These are phyloP conservation scores for Diplazon laetatorius DNA, from an alignment of 2,888 invertebrate genomes.

Conservation along the genomic window DNA sequence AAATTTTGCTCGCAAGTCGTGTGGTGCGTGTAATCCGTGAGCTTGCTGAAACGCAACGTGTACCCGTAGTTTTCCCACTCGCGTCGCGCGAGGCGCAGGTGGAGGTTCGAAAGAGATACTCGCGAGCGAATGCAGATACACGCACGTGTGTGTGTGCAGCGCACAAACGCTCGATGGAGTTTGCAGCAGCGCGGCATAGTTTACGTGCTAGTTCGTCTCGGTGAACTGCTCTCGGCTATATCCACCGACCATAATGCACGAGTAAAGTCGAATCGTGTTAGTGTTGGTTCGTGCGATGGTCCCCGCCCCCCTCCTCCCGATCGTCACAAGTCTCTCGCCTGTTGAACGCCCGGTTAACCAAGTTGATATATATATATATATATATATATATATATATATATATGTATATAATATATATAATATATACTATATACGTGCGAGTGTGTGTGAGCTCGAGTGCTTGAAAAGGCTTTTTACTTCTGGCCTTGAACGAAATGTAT, in stretches of 20 bases:
- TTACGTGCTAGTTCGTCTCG: constrained; percentile 53
- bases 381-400: neutral
- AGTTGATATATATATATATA: constrained; percentile 32
- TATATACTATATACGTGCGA: no score
- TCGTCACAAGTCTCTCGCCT: constrained; percentile 24
- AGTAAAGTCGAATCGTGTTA: no score
- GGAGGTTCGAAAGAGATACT: constrained; percentile 42
- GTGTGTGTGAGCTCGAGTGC: constrained; percentile 71
- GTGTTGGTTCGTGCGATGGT: no score
- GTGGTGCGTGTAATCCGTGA: no score
- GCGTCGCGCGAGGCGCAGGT: no score
- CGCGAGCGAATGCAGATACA: constrained; percentile 63
- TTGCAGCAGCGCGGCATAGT: constrained; percentile 29
- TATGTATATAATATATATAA: no score
- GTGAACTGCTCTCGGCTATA: constrained; percentile 42
- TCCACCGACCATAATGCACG: constrained; percentile 30
- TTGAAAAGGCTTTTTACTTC: constrained; percentile 81
- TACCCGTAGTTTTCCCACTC: no score
- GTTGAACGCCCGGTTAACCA: constrained; percentile 70
- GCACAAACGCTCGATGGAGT: constrained; percentile 36
- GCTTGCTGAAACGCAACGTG: no score
- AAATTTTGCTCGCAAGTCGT: no score
- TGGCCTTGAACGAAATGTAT: constrained; percentile 82
- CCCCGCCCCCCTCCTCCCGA: no score
- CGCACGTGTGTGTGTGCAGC: constrained; percentile 25